Percentiles rank a stretch among this genome's conserved stretches.
phyloP scores from a whole-genome alignment of 2,113 vertebrate genomes.

The Bubo bubo region DNA sequence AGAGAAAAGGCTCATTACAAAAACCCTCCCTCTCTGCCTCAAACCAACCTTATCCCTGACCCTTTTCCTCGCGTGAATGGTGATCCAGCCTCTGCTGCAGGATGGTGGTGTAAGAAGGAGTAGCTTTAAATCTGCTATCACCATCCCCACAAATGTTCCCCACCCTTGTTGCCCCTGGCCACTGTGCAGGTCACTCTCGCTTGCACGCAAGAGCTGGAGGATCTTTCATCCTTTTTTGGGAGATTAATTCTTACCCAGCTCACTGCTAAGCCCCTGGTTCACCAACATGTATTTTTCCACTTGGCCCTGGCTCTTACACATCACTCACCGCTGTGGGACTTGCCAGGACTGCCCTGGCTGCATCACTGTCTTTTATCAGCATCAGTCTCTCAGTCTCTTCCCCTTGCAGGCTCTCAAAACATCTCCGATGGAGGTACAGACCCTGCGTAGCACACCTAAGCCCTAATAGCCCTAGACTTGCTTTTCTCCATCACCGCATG shows the following conservation, averaged over 20 bases:
- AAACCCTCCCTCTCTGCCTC: background rate
- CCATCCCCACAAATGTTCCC: background rate
- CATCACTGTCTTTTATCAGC: background rate
- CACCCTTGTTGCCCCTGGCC: background rate
- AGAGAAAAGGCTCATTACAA: background rate
- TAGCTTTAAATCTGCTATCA: background rate
- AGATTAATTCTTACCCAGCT: conserved; percentile 21
- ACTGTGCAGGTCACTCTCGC: background rate
- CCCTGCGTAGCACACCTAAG: background rate
- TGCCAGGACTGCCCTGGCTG: background rate
- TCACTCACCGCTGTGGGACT: background rate
- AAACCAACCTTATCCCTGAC: background rate
- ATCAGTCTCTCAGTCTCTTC: background rate
- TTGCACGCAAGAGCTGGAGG: background rate
- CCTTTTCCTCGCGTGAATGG: fast-evolving
- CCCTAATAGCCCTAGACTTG: background rate
- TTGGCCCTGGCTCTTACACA: background rate
- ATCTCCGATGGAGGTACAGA: background rate
- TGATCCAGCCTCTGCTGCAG: background rate
- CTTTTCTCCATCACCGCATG: background rate
- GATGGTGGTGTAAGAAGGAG: background rate
- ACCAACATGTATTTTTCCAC: background rate
- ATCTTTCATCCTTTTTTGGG: conserved; percentile 21
- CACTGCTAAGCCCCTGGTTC: conserved; percentile 9
- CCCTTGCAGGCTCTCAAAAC: background rate